Evolutionary conservation across 2,888 invertebrate species (phyloP), one percentile per base, ranked within the genome.

Genomic region (Pasiphila rectangulata): DNA sequence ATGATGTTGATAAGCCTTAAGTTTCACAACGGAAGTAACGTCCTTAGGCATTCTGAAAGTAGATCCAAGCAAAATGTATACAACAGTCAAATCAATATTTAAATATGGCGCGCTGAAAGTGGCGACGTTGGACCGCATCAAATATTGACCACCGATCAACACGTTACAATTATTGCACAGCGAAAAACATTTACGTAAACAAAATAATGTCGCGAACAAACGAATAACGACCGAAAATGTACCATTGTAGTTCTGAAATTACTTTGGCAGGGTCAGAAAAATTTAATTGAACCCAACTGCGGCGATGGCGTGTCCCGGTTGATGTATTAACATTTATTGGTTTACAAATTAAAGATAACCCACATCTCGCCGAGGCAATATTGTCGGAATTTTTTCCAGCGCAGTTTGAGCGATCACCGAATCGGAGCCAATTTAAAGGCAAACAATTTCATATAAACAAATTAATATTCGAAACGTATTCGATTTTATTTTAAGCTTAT

Each of bases 251-350:
- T 84, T 85, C 77, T 69, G 85, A 85, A 80, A 83, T 85, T 83
- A 84, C 79, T 83, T 79, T 78, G 81, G 75, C 78, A 70, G 63
- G 62, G 63, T 57, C 1, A 21, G 64, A 75, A 77, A 86, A 82
- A 82, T 77, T 81, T 78, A 81, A 85, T 83, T 80, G 78, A 71
- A 80, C 71, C 64, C 61, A 62, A 66, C 67, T 60, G 64, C 67
- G 59, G 64, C 61, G 62, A 65, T 61, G 66, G 55, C 61, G 55
- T 66, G 67, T 64, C 63, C 64, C 75, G 70, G 56, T 70, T 86
- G 86, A 86, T 81, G 80, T 83, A 85, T 86, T 83, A 83, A 85
- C 83, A 85, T 85, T 86, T 85, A 86, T 88, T 86, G 85, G 79
- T 82, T 85, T 77, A 80, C 84, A 83, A 83, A 85, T 85, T 86